Percentiles rank a stretch among this genome's conserved stretches.
Evolutionary conservation across 1,140 invertebrate genomes (phyloP).

Genomic region (Nasonia vitripennis): DNA sequence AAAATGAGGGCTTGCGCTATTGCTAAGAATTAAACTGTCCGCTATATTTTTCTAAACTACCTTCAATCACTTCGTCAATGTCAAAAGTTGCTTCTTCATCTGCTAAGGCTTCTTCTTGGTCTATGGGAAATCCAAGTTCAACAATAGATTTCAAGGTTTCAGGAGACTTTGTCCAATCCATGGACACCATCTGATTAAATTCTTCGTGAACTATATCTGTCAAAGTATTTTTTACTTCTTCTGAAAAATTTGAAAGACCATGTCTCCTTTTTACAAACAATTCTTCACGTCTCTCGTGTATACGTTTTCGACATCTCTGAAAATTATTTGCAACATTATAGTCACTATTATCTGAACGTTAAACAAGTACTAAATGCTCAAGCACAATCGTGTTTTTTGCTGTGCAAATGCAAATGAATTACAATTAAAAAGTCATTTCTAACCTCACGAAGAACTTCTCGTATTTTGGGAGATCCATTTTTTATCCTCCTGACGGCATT

Average conservation of each 20-base stretch:
- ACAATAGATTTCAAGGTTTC: constrained; percentile 5
- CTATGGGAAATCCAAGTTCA: constrained; percentile 44
- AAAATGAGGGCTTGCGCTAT: not conserved
- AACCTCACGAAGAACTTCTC: constrained; percentile 71
- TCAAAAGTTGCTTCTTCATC: constrained; percentile 40
- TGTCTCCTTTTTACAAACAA: constrained; percentile 64
- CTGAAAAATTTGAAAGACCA: constrained; percentile 41
- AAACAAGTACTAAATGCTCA: not conserved
- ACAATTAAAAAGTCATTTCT: constrained; percentile 42
- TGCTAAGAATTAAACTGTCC: not conserved
- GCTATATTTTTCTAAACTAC: constrained; percentile 36
- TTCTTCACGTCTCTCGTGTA: constrained; percentile 66
- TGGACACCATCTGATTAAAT: constrained; percentile 57
- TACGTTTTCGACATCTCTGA: constrained; percentile 67
- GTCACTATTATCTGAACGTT: not conserved
- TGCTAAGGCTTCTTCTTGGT: constrained; percentile 57
- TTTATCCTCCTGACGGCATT: constrained; percentile 65
- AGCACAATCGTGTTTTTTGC: constrained; percentile 30
- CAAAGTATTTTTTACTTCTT: constrained; percentile 56
- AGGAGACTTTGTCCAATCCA: constrained; percentile 44
- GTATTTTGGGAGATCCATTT: constrained; percentile 69
- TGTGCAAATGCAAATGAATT: constrained; percentile 21
- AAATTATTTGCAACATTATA: constrained; percentile 10
- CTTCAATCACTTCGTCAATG: constrained; percentile 46
- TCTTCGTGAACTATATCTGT: constrained; percentile 62